These are phyloP conservation scores for Digitonthophagus gazella DNA, from an alignment of 2,888 invertebrate genomes.

Conservation along the genomic window DNA sequence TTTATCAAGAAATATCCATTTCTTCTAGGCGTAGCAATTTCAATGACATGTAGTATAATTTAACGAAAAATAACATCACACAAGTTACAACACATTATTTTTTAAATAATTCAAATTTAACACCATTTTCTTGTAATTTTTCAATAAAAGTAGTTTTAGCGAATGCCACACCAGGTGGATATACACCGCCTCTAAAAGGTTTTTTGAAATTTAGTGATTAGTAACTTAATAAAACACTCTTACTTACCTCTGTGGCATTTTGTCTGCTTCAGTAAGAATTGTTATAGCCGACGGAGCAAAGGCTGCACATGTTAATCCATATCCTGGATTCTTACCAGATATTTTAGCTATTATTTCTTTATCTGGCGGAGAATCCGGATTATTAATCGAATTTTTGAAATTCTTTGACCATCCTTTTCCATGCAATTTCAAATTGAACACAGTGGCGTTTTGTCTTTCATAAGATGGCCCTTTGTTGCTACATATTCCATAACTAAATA, in stretches of 20 bases:
- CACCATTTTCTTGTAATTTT: constrained; percentile 68
- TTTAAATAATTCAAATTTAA: constrained; percentile 75
- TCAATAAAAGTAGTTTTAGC: constrained; percentile 74
- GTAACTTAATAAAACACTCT: background rate
- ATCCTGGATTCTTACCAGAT: constrained; percentile 62
- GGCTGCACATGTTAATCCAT: constrained; percentile 74
- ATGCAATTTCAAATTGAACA: too few species aligned
- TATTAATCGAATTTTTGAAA: constrained; percentile 56
- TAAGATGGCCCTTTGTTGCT: constrained; percentile 66
- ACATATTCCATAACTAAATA: constrained; percentile 65
- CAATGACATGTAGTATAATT: too few species aligned
- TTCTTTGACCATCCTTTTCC: too few species aligned
- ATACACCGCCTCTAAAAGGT: too few species aligned
- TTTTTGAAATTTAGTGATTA: too few species aligned
- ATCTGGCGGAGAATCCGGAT: constrained; percentile 60
- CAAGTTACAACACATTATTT: too few species aligned
- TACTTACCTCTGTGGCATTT: constrained; percentile 69
- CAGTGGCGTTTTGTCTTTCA: constrained; percentile 58
- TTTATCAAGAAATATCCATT: too few species aligned
- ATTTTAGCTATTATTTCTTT: constrained; percentile 68
- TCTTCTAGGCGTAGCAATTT: too few species aligned
- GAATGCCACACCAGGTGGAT: constrained; percentile 84
- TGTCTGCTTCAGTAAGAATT: too few species aligned
- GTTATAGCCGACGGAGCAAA: constrained; percentile 70
- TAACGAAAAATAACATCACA: too few species aligned